Evolutionary conservation across 2,113 vertebrate genomes (phyloP), one percentile per base, ranked within the genome.

Genomic region (Harpagus bidentatus): DNA sequence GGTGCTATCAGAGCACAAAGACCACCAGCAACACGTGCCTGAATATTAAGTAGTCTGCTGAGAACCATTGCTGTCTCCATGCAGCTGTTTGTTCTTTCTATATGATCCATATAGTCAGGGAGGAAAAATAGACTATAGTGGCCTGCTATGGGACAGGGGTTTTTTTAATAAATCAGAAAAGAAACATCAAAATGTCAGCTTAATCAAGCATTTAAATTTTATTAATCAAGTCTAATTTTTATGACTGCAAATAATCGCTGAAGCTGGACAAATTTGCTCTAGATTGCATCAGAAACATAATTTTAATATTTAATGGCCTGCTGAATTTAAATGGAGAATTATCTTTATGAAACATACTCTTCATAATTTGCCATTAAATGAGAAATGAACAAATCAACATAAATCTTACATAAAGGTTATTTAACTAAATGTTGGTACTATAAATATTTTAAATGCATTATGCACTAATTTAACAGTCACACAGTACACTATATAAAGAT

Each of bases 161-260:
- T 98, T 43, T 80, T 98, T 98, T 98, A 98, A 98, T 99, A 98
- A 98, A 97, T 98, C 98, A 97, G 97, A 97, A 98, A 96, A 97
- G 92, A 97, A 98, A 98, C 97, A 98, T 98, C 96, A 98, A 98
- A 98, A 98, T 98, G 97, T 98, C 98, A 98, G 96, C 96, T 97
- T 98, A 98, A 98, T 98, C 96, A 98, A 98, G 97, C 98, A 98
- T 98, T 98, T 97, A 98, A 98, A 98, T 98, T 98, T 98, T 98
- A 98, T 98, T 98, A 98, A 98, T 98, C 94, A 98, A 98, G 96
- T 95, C 97, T 98, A 98, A 97, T 98, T 98, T 98, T 98, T 98
- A 98, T 98, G 96, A 98, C 95, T 98, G 97, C 97, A 98, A 97
- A 97, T 98, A 98, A 98, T 98, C 96, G 96, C 97, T 98, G 97